phyloP scores from a whole-genome alignment of 2,888 invertebrate genomes.

The Nudaria mundana region DNA sequence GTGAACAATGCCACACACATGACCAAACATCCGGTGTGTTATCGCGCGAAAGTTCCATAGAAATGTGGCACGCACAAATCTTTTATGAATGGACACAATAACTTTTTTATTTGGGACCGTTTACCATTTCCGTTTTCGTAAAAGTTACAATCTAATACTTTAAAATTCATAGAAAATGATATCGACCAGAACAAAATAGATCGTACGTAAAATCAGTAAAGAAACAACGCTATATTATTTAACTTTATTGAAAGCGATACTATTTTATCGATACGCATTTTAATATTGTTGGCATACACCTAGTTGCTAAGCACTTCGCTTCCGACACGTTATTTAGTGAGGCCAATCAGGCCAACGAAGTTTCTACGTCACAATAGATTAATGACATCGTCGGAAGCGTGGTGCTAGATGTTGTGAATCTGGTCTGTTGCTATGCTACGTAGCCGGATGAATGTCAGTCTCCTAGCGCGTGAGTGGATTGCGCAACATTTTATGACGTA shows the following conservation, averaged over 20 bases:
- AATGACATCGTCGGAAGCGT: conserved; percentile 40
- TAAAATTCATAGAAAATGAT: no score
- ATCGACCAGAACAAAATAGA: no score
- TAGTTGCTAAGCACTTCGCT: conserved; percentile 26
- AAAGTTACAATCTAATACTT: no score
- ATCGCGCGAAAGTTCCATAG: conserved; percentile 61
- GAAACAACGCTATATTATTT: neutral
- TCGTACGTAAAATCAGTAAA: neutral
- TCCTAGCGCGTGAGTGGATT: conserved; percentile 67
- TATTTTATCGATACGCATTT: conserved; percentile 17
- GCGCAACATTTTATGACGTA: conserved; percentile 66
- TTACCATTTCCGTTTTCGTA: conserved; percentile 11
- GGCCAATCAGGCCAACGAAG: conserved; percentile 35
- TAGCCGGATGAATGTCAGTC: conserved; percentile 68
- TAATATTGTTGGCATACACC: conserved; percentile 22
- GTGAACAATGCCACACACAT: conserved; percentile 67
- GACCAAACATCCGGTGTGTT: conserved; percentile 71
- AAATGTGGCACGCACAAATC: conserved; percentile 48
- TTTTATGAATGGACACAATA: conserved; percentile 50
- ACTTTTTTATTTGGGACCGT: conserved; percentile 34
- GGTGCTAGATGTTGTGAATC: conserved; percentile 36
- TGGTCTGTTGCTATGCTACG: conserved; percentile 60
- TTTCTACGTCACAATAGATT: conserved; percentile 34
- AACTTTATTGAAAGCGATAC: conserved; percentile 15
- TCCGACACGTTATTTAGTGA: conserved; percentile 25